phyloP scores from a whole-genome alignment of 2,113 vertebrate genomes.

The Colistium nudipinnis region DNA sequence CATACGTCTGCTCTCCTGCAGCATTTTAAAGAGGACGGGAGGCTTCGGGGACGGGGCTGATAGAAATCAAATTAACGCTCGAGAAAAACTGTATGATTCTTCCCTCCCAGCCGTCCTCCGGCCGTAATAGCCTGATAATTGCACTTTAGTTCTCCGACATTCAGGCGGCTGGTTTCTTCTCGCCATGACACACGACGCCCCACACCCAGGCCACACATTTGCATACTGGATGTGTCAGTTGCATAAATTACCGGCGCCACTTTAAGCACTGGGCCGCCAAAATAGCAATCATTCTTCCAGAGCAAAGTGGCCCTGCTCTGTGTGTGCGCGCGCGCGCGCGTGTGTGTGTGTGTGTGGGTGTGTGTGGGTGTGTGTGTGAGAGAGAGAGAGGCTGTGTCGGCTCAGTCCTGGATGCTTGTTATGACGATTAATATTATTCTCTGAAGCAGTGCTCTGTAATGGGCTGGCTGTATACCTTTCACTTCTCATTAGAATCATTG shows the following conservation, averaged over 20 bases:
- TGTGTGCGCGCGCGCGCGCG: constrained; percentile 34
- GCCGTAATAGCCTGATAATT: constrained; percentile 87
- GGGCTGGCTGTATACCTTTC: constrained; percentile 81
- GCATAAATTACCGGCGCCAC: constrained; percentile 85
- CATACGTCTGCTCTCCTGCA: constrained; percentile 61
- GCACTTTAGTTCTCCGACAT: constrained; percentile 85
- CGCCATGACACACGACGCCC: constrained; percentile 68
- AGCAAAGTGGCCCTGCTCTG: constrained; percentile 71
- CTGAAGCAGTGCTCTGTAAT: constrained; percentile 81
- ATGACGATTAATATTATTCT: constrained; percentile 85
- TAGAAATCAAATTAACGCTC: constrained; percentile 85
- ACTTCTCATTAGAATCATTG: constrained; percentile 80
- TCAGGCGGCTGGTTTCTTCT: constrained; percentile 79
- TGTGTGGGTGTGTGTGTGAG: constrained; percentile 8
- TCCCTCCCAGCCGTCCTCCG: constrained; percentile 73
- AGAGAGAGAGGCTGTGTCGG: constrained; percentile 26
- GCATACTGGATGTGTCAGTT: constrained; percentile 86
- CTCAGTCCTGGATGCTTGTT: constrained; percentile 77
- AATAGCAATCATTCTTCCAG: constrained; percentile 83
- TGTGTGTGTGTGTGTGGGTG: constrained; percentile 18
- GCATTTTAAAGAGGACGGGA: constrained; percentile 61
- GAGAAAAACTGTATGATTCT: constrained; percentile 79
- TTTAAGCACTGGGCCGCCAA: constrained; percentile 80
- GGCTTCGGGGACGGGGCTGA: constrained; percentile 64
- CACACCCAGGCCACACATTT: constrained; percentile 82